These are phyloP conservation scores for Drosophila tani DNA, from an alignment of 1,140 invertebrate genomes.

Conservation along the genomic window DNA sequence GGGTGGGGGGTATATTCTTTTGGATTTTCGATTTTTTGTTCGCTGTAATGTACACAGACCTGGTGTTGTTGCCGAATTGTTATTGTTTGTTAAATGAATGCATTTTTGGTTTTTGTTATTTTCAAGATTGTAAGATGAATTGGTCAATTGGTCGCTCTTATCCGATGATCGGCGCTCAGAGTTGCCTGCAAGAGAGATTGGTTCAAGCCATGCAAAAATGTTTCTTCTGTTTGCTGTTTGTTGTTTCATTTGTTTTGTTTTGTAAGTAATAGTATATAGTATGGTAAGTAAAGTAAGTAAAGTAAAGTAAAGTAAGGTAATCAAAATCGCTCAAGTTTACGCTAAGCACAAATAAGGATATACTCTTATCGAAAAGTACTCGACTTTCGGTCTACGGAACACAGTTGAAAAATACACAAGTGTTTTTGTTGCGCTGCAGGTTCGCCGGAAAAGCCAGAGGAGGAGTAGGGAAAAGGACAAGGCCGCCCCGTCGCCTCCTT, in stretches of 20 bases:
- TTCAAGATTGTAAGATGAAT: slow-evolving; percentile 85
- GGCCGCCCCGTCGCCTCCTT: slow-evolving; percentile 3
- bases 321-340: slow-evolving; percentile 14
- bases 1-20: slow-evolving; percentile 13
- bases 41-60: slow-evolving; percentile 84
- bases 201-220: slow-evolving; percentile 85
- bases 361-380: slow-evolving; percentile 14
- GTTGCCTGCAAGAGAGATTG: slow-evolving; percentile 85
- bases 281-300: not conserved
- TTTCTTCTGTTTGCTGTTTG: slow-evolving; percentile 39
- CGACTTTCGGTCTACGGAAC: slow-evolving; percentile 22
- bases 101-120: slow-evolving; percentile 85
- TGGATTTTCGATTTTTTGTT: slow-evolving; percentile 38
- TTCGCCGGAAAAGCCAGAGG: slow-evolving; percentile 12
- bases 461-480: slow-evolving; percentile 9
- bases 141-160: slow-evolving; percentile 85
- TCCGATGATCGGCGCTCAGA: slow-evolving; percentile 85
- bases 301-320: slow-evolving; percentile 13
- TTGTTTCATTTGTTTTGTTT: slow-evolving; percentile 38
- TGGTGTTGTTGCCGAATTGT: slow-evolving; percentile 85
- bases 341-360: slow-evolving; percentile 33
- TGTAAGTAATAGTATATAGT: slow-evolving; percentile 20
- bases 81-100: slow-evolving; percentile 85
- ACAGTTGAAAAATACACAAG: slow-evolving; percentile 29
- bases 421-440: not conserved